These are phyloP conservation scores for Monomorium pharaonis DNA, from an alignment of 1,140 invertebrate genomes.

Conservation along the genomic window DNA sequence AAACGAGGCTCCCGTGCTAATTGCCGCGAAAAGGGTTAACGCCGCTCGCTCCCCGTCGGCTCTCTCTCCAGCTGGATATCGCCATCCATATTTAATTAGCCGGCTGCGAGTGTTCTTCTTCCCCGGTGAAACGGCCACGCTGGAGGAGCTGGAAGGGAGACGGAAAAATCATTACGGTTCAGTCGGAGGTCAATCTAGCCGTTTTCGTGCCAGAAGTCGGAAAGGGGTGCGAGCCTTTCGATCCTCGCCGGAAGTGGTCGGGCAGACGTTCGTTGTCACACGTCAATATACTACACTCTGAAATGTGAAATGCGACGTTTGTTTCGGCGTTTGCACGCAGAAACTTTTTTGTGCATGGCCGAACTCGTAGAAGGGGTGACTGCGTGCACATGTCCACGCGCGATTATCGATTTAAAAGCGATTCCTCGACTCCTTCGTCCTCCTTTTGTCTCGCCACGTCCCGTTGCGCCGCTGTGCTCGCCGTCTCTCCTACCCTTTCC, in stretches of 20 bases:
- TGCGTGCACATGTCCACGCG: conserved; percentile 27
- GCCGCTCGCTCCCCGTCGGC: conserved; percentile 67
- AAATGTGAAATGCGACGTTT: background rate
- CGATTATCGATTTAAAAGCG: conserved; percentile 59
- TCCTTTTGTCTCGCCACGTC: conserved; percentile 43
- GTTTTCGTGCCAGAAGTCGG: conserved; percentile 28
- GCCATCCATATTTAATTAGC: conserved; percentile 84
- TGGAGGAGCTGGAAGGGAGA: conserved; percentile 25
- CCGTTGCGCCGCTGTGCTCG: conserved; percentile 32
- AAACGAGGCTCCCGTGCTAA: conserved; percentile 82
- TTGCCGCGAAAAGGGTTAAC: conserved; percentile 83
- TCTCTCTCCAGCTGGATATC: conserved; percentile 74
- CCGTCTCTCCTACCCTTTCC: conserved; percentile 26
- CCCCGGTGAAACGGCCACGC: conserved; percentile 51
- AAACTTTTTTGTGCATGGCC: background rate
- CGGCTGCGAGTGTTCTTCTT: conserved; percentile 64
- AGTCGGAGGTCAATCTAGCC: conserved; percentile 49
- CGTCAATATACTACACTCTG: background rate
- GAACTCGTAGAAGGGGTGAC: background rate
- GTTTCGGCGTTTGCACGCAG: too few species aligned
- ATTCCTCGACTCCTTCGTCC: conserved; percentile 51
- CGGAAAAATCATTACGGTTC: conserved; percentile 62
- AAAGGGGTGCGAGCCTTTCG: background rate
- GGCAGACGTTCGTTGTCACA: background rate
- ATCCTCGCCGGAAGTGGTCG: background rate